These are phyloP conservation scores for Cerastis leucographa DNA, from an alignment of 2,888 invertebrate genomes.

Conservation along the genomic window DNA sequence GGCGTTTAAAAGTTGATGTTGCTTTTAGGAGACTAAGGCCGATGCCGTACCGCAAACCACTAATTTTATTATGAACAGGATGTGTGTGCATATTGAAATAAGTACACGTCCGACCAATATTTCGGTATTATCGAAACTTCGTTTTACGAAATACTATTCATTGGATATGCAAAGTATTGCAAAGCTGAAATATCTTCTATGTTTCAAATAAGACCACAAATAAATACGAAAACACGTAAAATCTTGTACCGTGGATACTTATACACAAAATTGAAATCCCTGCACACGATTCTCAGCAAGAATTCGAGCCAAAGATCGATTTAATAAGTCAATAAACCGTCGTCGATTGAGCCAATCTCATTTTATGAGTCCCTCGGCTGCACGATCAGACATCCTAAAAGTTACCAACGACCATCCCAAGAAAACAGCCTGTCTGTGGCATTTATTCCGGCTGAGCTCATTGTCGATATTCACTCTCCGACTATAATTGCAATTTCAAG, in stretches of 20 bases:
- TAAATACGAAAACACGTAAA: conserved; percentile 55
- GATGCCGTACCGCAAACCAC: conserved; percentile 71
- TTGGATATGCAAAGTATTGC: conserved; percentile 28
- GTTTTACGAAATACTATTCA: not conserved
- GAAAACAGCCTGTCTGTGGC: conserved; percentile 73
- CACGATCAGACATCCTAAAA: conserved; percentile 82
- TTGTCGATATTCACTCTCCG: conserved; percentile 70
- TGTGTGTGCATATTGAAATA: conserved; percentile 55
- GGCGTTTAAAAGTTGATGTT: conserved; percentile 75
- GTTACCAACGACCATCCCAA: conserved; percentile 76
- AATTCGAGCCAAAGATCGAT: conserved; percentile 84
- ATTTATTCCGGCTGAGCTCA: conserved; percentile 69
- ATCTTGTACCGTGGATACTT: conserved; percentile 51
- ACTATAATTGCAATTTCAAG: conserved; percentile 60
- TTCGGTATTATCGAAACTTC: conserved; percentile 8
- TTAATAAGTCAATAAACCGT: conserved; percentile 88
- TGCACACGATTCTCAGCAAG: conserved; percentile 73
- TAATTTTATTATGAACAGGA: conserved; percentile 71
- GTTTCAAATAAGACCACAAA: conserved; percentile 38
- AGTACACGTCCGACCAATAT: conserved; percentile 38
- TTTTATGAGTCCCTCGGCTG: conserved; percentile 86
- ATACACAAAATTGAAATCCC: conserved; percentile 75
- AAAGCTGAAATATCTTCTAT: conserved; percentile 14
- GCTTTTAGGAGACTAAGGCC: conserved; percentile 74
- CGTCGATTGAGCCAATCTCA: conserved; percentile 87